Evolutionary conservation across 2,888 invertebrate species (phyloP).

Genomic region (Melanotus villosus): DNA sequence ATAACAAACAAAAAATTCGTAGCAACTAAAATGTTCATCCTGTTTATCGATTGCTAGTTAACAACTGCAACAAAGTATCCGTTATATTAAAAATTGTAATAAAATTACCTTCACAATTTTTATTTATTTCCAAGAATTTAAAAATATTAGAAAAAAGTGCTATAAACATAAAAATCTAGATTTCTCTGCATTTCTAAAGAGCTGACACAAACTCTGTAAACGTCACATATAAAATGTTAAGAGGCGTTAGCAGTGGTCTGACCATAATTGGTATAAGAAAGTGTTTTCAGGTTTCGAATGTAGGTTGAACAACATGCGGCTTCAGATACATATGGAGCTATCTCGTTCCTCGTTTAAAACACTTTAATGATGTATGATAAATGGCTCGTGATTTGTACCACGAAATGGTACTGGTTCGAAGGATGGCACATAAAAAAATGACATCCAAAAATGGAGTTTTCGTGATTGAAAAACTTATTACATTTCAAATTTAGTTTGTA

Average conservation of each 20-base stretch:
- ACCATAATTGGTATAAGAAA: slow-evolving; percentile 37
- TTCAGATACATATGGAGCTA: background rate
- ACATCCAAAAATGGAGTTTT: background rate
- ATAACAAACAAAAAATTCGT: too few relatives aligned
- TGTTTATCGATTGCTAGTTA: too few relatives aligned
- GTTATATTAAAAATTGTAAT: too few relatives aligned
- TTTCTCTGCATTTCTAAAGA: slow-evolving; percentile 2
- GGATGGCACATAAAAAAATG: background rate
- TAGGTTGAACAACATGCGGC: slow-evolving; percentile 36
- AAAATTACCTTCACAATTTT: too few relatives aligned
- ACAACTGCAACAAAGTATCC: too few relatives aligned
- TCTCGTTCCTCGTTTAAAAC: background rate
- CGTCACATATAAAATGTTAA: slow-evolving; percentile 7
- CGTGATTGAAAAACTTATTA: background rate
- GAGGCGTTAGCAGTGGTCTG: slow-evolving; percentile 32
- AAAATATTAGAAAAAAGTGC: too few relatives aligned
- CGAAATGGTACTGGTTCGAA: background rate
- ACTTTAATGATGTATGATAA: background rate
- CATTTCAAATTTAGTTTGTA: background rate
- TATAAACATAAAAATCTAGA: too few relatives aligned
- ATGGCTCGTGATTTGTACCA: background rate
- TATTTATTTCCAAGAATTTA: too few relatives aligned
- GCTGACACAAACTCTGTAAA: background rate
- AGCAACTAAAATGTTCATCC: too few relatives aligned
- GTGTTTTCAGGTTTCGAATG: slow-evolving; percentile 35